Percentiles rank a stretch among this genome's conserved stretches.
Evolutionary conservation across 2,113 vertebrate species (phyloP).

Genomic region (Oryzias celebensis): DNA sequence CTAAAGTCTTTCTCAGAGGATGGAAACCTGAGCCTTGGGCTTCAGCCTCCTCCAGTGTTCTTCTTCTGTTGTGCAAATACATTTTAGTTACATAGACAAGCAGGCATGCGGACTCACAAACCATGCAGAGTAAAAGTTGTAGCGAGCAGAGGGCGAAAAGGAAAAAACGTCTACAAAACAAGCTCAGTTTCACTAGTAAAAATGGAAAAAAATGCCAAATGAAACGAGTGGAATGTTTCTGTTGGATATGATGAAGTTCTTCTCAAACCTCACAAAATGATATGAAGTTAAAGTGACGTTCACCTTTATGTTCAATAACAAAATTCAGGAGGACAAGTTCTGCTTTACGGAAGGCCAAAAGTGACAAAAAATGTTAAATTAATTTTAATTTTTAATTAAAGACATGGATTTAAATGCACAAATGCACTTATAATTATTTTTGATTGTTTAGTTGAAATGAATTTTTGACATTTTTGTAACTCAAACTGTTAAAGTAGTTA

Average conservation of each 20-base stretch:
- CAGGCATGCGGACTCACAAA: conserved; percentile 78
- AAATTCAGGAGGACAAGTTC: too few species aligned
- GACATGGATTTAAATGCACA: too few species aligned
- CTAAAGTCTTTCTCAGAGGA: conserved; percentile 57
- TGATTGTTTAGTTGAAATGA: too few species aligned
- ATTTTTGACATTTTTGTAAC: too few species aligned
- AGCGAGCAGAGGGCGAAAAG: conserved; percentile 56
- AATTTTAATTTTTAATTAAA: too few species aligned
- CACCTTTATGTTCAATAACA: too few species aligned
- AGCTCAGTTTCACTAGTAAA: conserved; percentile 3
- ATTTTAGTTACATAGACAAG: conserved; percentile 72
- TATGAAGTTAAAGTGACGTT: conserved; percentile 36
- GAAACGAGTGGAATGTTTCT: conserved; percentile 67
- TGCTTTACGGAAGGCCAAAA: neutral
- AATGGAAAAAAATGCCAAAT: conserved; percentile 27
- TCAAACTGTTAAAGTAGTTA: too few species aligned
- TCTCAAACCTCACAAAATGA: conserved; percentile 42
- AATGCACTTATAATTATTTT: too few species aligned
- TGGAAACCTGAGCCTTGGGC: conserved; percentile 31
- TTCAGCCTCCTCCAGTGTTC: conserved; percentile 65
- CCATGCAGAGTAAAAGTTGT: conserved; percentile 75
- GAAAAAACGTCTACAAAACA: conserved; percentile 34
- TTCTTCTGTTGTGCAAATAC: conserved; percentile 76
- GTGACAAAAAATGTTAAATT: neutral
- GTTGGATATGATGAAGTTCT: conserved; percentile 34